phyloP scores from a whole-genome alignment of 2,797 vertebrate genomes.

The Gorsachius magnificus region DNA sequence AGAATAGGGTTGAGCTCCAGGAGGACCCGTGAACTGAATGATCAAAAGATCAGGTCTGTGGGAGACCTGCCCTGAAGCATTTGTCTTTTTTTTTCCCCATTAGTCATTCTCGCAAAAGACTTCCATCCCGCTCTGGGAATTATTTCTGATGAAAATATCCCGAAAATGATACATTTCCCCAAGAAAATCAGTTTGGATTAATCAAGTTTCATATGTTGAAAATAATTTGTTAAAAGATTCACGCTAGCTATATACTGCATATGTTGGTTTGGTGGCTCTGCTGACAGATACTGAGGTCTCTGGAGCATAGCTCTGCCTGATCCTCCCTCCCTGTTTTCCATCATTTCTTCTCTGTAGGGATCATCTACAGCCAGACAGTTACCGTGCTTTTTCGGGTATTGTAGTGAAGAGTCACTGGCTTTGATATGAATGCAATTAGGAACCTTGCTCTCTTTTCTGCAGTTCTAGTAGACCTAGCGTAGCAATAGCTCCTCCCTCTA shows the following conservation, averaged over 20 bases:
- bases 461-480: neutral
- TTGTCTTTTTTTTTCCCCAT: neutral
- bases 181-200: neutral
- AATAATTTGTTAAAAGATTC: neutral
- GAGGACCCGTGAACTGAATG: neutral
- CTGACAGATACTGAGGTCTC: neutral
- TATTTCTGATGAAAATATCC: neutral
- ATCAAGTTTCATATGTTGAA: neutral
- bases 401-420: neutral
- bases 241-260: rapidly evolving
- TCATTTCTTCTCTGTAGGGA: neutral
- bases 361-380: neutral
- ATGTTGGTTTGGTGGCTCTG: neutral
- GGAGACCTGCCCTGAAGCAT: neutral
- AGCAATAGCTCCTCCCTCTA: neutral
- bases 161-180: neutral
- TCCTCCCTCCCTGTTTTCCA: neutral
- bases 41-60: neutral
- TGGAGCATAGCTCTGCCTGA: neutral
- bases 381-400: neutral
- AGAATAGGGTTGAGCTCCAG: neutral
- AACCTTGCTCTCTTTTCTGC: neutral
- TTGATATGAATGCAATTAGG: neutral
- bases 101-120: neutral
- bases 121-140: neutral